Evolutionary conservation across 30 jellyfish, hydroid and myxozoan species (phyloP).

Genomic region (Calvadosia cruxmelitensis): DNA sequence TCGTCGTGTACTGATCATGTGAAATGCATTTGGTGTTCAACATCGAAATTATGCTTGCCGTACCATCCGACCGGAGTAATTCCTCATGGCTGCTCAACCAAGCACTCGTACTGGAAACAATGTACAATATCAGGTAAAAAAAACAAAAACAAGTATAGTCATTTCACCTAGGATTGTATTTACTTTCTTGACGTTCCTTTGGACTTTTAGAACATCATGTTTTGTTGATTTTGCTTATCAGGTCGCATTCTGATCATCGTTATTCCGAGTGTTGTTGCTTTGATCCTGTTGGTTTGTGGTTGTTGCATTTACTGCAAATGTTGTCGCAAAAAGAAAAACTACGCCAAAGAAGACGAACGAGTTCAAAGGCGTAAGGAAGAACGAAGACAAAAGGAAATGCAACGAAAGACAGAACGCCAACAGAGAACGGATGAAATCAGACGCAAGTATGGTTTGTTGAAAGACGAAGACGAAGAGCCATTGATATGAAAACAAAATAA

Average conservation of each 20-base stretch:
- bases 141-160: not conserved
- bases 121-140: conserved; percentile 80
- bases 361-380: conserved; percentile 49
- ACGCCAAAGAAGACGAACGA: conserved; percentile 69
- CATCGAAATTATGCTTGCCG: conserved; percentile 51
- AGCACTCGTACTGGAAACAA: conserved; percentile 94
- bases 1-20: conserved; percentile 36
- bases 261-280: conserved; percentile 67
- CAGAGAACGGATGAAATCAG: conserved; percentile 72
- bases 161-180: not conserved
- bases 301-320: conserved; percentile 96
- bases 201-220: too few species aligned
- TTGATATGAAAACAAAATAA: conserved; percentile 1
- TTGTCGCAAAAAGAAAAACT: conserved; percentile 58
- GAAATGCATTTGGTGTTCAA: conserved; percentile 88
- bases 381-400: conserved; percentile 46
- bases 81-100: conserved; percentile 64
- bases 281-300: conserved; percentile 85
- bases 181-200: not conserved
- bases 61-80: conserved; percentile 36
- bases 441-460: conserved; percentile 86
- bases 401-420: conserved; percentile 54
- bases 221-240: conserved; percentile 5
- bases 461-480: conserved; percentile 92
- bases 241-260: conserved; percentile 82